A percentile compares a stretch with the other conserved stretches of the same genome.
Conservation (phyloP, 2,888 invertebrate species). For the Meta bourneti region DNA sequence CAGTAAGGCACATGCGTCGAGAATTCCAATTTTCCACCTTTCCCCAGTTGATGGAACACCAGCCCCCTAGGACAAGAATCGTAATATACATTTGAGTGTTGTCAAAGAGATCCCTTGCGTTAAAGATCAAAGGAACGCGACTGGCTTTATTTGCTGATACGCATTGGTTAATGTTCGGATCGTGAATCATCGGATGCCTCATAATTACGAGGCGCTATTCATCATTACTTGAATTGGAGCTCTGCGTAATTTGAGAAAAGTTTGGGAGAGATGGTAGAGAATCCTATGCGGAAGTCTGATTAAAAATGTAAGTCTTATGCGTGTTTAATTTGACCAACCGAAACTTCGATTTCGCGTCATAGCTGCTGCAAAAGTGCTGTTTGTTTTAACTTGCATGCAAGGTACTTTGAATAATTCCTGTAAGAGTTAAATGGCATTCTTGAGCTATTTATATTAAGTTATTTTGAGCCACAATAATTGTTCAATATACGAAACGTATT, state of each 20-base stretch:
- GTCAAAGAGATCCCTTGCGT: constrained; percentile 6
- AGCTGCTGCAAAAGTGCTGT: background rate
- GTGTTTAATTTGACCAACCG: background rate
- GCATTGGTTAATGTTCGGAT: background rate
- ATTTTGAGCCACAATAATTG: too few species aligned
- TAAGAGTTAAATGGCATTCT: too few species aligned
- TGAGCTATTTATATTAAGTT: too few species aligned
- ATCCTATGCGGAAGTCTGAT: background rate
- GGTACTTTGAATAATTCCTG: too few species aligned
- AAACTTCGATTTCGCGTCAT: background rate
- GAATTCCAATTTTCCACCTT: background rate
- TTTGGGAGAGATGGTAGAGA: background rate
- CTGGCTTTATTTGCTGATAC: constrained; percentile 37
- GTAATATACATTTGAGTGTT: background rate
- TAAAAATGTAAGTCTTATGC: constrained; percentile 11
- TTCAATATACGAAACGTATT: too few species aligned
- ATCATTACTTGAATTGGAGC: background rate
- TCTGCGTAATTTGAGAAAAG: background rate
- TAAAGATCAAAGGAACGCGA: constrained; percentile 26
- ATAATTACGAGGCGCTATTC: constrained; percentile 26
- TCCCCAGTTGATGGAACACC: background rate
- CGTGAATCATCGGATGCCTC: background rate
- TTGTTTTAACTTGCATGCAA: too few species aligned
- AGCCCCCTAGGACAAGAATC: background rate
- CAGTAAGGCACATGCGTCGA: too few species aligned